Evolutionary conservation across 2,888 invertebrate species (phyloP).

Genomic region (Hirudinaria manillensis): DNA sequence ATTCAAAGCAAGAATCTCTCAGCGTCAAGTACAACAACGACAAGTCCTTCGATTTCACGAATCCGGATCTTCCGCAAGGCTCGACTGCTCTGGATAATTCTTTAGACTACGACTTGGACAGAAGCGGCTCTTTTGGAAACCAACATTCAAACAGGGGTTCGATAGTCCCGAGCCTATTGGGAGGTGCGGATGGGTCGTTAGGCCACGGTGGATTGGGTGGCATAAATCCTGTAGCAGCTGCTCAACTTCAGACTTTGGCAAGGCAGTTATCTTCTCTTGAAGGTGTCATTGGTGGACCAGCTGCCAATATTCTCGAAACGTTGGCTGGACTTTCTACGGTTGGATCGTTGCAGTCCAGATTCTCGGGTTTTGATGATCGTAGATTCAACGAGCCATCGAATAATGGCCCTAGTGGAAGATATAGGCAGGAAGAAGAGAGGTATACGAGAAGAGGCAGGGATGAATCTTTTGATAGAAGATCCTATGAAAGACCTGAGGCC

Average conservation of each 20-base stretch:
- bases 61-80: constrained; percentile 91
- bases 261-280: constrained; percentile 10
- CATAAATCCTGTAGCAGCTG: not conserved
- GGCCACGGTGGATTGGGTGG: not conserved
- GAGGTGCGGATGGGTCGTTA: not conserved
- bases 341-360: not conserved
- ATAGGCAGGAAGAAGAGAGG: not conserved
- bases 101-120: not conserved
- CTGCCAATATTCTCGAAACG: not conserved
- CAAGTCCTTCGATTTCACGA: constrained; percentile 97
- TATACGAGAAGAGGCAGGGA: not conserved
- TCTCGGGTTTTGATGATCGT: not conserved
- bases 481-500: not conserved
- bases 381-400: too few species aligned
- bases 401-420: not conserved
- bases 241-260: not conserved
- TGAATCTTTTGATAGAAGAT: not conserved
- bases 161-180: not conserved
- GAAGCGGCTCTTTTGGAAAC: too few species aligned
- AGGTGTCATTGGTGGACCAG: not conserved
- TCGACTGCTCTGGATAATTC: not conserved
- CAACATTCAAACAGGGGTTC: not conserved
- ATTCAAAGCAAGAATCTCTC: constrained; percentile 91
- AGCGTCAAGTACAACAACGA: constrained; percentile 99
- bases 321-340: not conserved